Evolutionary conservation across 2,888 invertebrate species (phyloP), one percentile per base, ranked within the genome.

Genomic region (Zhengitettix transpicula): DNA sequence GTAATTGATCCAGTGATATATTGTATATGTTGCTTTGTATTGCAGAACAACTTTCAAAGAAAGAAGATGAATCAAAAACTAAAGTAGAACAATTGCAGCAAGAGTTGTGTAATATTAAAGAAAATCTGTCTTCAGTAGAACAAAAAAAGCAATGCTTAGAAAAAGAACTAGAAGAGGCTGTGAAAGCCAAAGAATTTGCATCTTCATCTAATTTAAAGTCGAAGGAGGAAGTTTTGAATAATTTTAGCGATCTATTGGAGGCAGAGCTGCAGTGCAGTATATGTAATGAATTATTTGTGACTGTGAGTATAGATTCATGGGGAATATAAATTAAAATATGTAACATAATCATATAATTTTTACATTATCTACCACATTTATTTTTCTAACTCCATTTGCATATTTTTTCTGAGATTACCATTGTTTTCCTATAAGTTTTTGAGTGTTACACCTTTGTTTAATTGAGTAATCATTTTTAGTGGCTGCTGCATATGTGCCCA

Each of bases 201-300:
- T 44, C 54, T 10, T 47, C 47, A 44, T 59, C 58, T 0, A 16
- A 41, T 41, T 40, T 59, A 10, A 55, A 40, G 16, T 41, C 58
- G 40, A 55, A 59, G 40, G 55, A 67, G 52, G 68, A 66, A 41
- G 65, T 70, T 5, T 66, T 72, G 15, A 65, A 69, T 42, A 74
- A 78, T 66, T 75, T 81, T 9, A 74, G 79, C 15, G 74, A 80
- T 64, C 75, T 82, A 15, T 76, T 85, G 77, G 82, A 87, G 67
- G 78, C 78, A 65, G 87, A 89, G 68, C 73, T 89, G 40, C 83
- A 84, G 66, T 89, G 88, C 70, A 81, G 82, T 63, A 82, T 89
- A 59, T 89, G 89, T 68, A 81, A 82, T 28, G 88, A 89, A 70
- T 73, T 88, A 10, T 86, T 87, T 69, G 77, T 88, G 0, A 75